A percentile compares a stretch with the other conserved stretches of the same genome.
These are phyloP conservation scores for Hippolais icterina DNA, from an alignment of 2,113 vertebrate genomes.

Conservation along the genomic window DNA sequence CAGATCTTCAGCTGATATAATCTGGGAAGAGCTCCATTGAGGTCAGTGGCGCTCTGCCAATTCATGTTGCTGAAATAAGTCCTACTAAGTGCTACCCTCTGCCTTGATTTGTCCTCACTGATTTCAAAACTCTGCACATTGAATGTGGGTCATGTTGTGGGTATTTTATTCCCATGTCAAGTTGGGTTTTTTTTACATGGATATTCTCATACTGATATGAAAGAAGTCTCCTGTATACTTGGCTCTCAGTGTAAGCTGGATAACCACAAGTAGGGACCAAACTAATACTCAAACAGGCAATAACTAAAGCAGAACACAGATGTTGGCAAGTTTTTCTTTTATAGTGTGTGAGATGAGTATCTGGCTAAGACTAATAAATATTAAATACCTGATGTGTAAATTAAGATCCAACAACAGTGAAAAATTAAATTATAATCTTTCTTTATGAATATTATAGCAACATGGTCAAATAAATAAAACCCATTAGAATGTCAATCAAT, in stretches of 20 bases:
- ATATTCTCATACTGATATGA: neutral
- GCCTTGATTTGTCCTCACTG: neutral
- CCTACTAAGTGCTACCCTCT: neutral
- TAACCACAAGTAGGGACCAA: neutral
- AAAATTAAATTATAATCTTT: neutral
- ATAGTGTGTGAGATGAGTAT: neutral
- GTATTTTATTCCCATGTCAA: neutral
- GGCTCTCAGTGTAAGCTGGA: neutral
- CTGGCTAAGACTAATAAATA: neutral
- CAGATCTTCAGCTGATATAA: neutral
- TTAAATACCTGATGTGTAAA: neutral
- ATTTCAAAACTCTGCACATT: neutral
- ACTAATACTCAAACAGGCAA: neutral
- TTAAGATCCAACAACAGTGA: neutral
- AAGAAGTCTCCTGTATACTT: neutral
- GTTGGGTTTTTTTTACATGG: neutral
- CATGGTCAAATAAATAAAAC: neutral
- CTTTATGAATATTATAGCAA: neutral
- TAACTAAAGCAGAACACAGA: neutral
- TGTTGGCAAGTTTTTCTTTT: neutral
- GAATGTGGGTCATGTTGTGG: neutral
- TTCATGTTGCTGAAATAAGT: neutral
- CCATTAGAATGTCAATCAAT: neutral
- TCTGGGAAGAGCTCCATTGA: neutral
- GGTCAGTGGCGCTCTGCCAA: neutral